Base-by-base conservation (phyloP, 2,888 invertebrate genomes). In the Drosophila ezoana region DNA sequence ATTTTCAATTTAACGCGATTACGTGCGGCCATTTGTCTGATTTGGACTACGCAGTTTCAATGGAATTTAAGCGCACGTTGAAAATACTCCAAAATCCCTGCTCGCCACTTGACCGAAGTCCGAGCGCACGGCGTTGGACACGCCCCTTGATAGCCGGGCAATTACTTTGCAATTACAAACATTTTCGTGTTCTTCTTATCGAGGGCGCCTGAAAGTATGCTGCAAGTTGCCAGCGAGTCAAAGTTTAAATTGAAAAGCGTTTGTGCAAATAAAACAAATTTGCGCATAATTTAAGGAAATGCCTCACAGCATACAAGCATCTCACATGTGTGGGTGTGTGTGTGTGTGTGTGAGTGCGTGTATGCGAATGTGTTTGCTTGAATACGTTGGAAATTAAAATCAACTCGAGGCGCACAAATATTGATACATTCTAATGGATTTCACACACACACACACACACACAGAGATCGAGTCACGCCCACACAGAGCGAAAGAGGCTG, bases 1-100 rank as follows among this genome's bases (percentile, higher is more conserved):
- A 88, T 89, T 89, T 89, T 90, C 87, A 87, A 90, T 90, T 90
- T 79, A 89, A 89, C 81, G 89, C 77, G 67, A 72, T 87, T 81
- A 82, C 89, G 85, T 88, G 88, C 79, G 78, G 78, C 89, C 82
- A 89, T 89, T 87, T 87, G 88, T 84, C 76, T 71, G 72, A 61
- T 62, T 64, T 73, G 73, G 67, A 61, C 41, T 66, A 47, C 47
- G 59, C 47, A 53, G 61, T 75, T 81, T 60, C 57, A 76, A 67
- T 62, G 66, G 53, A 64, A 76, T 65, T 66, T 69, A 54, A 47
- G 32, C 32, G 32, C 45, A 45, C 45, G 10, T 32, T 16, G 38
- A 23, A 52, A 35, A 23, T 41, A 28, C 14, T 52, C 18, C 20
- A 38, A 53, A 44, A 32, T 48, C 37, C 23, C 13, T n/a, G 37